These are phyloP conservation scores for Plagodis pulveraria DNA, from an alignment of 2,888 invertebrate genomes.

Conservation along the genomic window DNA sequence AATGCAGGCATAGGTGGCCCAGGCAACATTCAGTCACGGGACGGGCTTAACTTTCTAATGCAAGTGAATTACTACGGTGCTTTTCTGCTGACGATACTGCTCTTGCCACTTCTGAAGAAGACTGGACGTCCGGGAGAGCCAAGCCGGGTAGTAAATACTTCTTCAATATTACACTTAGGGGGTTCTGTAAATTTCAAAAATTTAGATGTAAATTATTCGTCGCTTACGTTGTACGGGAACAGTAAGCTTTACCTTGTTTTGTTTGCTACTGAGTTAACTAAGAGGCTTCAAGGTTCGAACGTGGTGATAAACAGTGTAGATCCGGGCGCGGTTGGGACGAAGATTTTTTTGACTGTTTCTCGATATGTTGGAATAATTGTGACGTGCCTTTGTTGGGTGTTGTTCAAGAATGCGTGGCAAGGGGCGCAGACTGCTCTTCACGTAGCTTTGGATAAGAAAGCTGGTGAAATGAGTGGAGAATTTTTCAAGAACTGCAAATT, in stretches of 20 bases:
- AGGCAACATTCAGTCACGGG: constrained; percentile 81
- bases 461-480: constrained; percentile 87
- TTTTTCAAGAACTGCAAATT: constrained; percentile 90
- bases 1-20: constrained; percentile 91
- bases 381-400: constrained; percentile 69
- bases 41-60: constrained; percentile 93
- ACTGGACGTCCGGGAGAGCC: constrained; percentile 76
- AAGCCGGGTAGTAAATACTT: constrained; percentile 89
- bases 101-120: constrained; percentile 90
- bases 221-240: constrained; percentile 70
- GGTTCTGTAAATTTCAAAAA: constrained; percentile 87
- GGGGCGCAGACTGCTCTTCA: constrained; percentile 91
- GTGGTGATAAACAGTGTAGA: constrained; percentile 92
- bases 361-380: constrained; percentile 76
- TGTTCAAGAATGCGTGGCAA: constrained; percentile 88
- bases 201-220: constrained; percentile 65
- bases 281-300: constrained; percentile 84
- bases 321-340: constrained; percentile 92
- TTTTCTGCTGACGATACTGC: constrained; percentile 93
- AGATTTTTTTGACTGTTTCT: constrained; percentile 84
- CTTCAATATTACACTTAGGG: constrained; percentile 88
- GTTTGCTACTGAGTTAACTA: constrained; percentile 57
- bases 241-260: constrained; percentile 27
- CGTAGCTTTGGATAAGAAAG: constrained; percentile 87
- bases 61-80: constrained; percentile 97